These are phyloP conservation scores for Stichopus horrens DNA, from an alignment of 53 echinoderm and acorn worm species.

Conservation along the genomic window DNA sequence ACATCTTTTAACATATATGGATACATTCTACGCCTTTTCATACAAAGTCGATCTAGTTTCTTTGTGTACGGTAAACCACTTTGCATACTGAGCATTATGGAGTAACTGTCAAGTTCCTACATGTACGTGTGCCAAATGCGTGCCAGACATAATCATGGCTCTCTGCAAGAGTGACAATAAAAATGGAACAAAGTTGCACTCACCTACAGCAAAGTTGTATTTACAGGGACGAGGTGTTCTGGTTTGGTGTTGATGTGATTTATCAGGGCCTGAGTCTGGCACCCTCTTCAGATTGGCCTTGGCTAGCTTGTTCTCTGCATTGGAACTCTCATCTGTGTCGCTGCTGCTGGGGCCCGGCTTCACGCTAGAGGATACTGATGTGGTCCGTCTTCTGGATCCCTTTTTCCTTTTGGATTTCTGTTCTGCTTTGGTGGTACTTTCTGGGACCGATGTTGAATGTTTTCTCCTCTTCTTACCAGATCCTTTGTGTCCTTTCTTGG, in stretches of 20 bases:
- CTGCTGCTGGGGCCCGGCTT: constrained; percentile 56
- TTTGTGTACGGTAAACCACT: too few species aligned
- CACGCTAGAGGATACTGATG: constrained; percentile 13
- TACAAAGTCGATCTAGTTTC: too few species aligned
- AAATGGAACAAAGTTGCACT: not conserved
- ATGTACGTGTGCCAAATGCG: too few species aligned
- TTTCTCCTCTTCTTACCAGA: constrained; percentile 39
- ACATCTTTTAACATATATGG: too few species aligned
- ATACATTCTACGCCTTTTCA: too few species aligned
- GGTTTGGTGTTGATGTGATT: constrained; percentile 22
- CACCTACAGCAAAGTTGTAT: constrained; percentile 42
- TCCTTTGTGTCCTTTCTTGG: constrained; percentile 38
- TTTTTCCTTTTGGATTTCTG: constrained; percentile 13
- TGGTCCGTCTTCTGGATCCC: constrained; percentile 26
- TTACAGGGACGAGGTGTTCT: constrained; percentile 32
- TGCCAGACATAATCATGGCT: not conserved
- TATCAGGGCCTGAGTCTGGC: not conserved
- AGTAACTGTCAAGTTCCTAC: too few species aligned
- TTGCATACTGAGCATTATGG: too few species aligned
- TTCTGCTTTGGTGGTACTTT: not conserved
- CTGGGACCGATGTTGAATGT: constrained; percentile 15
- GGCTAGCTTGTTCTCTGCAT: constrained; percentile 22
- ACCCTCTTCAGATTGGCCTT: not conserved
- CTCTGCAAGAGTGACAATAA: not conserved
- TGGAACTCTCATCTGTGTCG: constrained; percentile 59